Evolutionary conservation across 2,113 vertebrate species (phyloP), one percentile per base, ranked within the genome.

Genomic region (Dipodomys merriami): DNA sequence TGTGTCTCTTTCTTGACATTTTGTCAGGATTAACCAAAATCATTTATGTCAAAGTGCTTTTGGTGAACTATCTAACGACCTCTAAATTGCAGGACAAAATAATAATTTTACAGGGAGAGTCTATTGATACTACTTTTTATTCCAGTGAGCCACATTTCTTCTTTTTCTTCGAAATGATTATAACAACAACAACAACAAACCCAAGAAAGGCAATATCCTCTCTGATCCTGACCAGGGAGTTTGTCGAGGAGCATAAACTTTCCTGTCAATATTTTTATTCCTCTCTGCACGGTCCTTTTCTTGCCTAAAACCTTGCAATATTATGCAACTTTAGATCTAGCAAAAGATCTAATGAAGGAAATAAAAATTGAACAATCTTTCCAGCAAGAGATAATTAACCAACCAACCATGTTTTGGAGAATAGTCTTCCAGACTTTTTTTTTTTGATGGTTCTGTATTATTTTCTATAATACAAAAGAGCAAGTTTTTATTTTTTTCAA

Each of bases 1-100:
- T 13, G 57, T 60, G 86, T 81, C 35, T 72, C 60, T 60, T 81
- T 29, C 49, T 30, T 92, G 82, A 88, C 16, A 46, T 93, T 76
- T 77, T 79, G n/a, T 81, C 29, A 88, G 86, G 57, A 95, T 84
- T 91, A 90, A 94, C 81, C n/a, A 86, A 82, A 91, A 90, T 78
- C 1, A 30, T 64, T 33, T 95, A 84, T 73, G 22, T 83, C 86
- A 78, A 88, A 91, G 15, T 62, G 60, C 71, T 39, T 64, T 25
- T 67, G 44, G 62, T 90, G 71, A 86, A 53, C 30, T 83, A 60
- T 65, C 73, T 39, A 22, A 81, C 91, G 65, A 73, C 82, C 44
- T 96, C 86, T 71, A 83, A 92, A 62, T 86, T 93, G 72, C 4
- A 46, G 30, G 8, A 73, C 9, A 71, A 91, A 72, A 83, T 11